phyloP scores from a whole-genome alignment of 2,113 vertebrate species.

The Ancistrus triradiatus region DNA sequence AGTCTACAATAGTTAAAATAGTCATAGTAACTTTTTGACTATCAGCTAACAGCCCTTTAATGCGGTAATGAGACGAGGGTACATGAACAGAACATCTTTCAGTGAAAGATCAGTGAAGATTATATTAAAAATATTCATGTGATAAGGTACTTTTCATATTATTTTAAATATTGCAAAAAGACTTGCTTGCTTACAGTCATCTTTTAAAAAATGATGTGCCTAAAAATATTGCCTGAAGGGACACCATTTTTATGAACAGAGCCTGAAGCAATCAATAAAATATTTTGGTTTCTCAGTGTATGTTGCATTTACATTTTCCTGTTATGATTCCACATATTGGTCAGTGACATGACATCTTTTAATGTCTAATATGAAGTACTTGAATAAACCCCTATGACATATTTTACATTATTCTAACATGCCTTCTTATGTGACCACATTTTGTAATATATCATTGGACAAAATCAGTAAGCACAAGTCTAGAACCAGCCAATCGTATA shows the following conservation, averaged over 20 bases:
- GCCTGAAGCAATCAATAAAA: too few species aligned
- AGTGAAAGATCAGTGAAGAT: too few species aligned
- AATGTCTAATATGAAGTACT: too few species aligned
- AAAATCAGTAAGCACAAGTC: too few species aligned
- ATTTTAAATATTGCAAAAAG: conserved; percentile 53
- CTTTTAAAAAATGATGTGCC: conserved; percentile 32
- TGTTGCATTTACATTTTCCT: conserved; percentile 3
- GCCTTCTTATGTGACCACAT: too few species aligned
- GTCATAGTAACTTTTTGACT: conserved; percentile 68
- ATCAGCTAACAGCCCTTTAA: conserved; percentile 49
- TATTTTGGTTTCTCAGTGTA: not conserved
- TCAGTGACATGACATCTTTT: too few species aligned
- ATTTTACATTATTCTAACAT: too few species aligned
- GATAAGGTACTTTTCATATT: conserved; percentile 34
- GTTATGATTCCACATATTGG: not conserved
- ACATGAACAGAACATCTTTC: conserved; percentile 38
- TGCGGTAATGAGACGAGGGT: conserved; percentile 63
- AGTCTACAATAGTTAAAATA: too few species aligned
- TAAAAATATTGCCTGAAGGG: conserved; percentile 23
- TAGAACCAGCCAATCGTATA: too few species aligned
- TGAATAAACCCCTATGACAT: too few species aligned
- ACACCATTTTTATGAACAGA: too few species aligned
- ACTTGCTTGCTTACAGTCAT: conserved; percentile 13
- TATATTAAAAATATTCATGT: conserved; percentile 15
- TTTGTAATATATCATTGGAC: too few species aligned